Evolutionary conservation across 2,888 invertebrate genomes (phyloP), one percentile per base, ranked within the genome.

Genomic region (Ophion ventricosus): DNA sequence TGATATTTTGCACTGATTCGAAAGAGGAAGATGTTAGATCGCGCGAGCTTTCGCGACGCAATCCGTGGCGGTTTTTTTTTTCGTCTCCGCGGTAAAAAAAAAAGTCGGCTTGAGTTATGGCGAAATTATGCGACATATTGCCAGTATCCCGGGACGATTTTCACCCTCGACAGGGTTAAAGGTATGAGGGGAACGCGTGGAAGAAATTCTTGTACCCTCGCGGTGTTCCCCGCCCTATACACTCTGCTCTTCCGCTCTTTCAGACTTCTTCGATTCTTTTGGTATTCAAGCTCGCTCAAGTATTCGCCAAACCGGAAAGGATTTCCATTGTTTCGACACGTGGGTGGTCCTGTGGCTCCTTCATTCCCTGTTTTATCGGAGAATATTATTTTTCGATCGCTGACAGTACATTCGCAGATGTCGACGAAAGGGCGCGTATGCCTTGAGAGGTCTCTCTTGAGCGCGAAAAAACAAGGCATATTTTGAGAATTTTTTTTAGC

Each of bases 111-210:
- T 89, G 91, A 90, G 88, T 88, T 89, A 91, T 91, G 86, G 89
- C 83, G 82, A 88, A 91, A 91, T 91, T 91, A 91, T 91, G 88
- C 91, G 89, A 90, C 90, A 90, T 90, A 90, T 91, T 89, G 88
- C 88, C 72, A 85, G 81, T 78, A 54, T 57, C 73, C 59, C 74
- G 40, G 43, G 35, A 20, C 75, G 72, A 72, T 74, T 83, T 78
- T 76, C 76, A 73, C 61, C 40, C 70, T 61, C 61, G 29, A 17
- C 43, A 56, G 20, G 26, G 56, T 29, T 10, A 64, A 76, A 67
- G 76, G 76, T 76, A 67, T 23, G 66, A 59, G 61, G 61, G 49
- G 23, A 40, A 67, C 26, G 57, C 49, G 54, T 23, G 54, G 59
- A 61, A 49, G 25, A 67, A 63, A 61, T 63, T 72, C 26, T 72